Evolutionary conservation across 2,113 vertebrate genomes (phyloP).

Genomic region (Marcusenius ussheri): DNA sequence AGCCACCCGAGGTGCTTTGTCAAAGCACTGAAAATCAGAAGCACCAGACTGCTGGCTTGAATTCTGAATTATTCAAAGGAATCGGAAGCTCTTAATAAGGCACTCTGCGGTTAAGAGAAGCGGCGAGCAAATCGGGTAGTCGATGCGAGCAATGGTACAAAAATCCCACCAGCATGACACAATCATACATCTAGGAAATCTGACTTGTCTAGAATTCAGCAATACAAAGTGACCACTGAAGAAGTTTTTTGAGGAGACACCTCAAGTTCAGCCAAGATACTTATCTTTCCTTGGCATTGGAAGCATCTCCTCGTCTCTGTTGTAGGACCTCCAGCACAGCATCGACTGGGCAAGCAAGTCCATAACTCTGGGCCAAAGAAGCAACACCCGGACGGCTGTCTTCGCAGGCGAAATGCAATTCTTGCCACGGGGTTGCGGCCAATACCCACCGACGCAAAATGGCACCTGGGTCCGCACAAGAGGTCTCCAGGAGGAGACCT

Average conservation of each 20-base stretch:
- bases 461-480: not conserved
- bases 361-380: not conserved
- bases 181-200: not conserved
- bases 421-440: not conserved
- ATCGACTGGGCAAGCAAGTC: not conserved
- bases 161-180: not conserved
- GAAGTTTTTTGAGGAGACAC: not conserved
- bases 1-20: constrained; percentile 59
- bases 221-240: not conserved
- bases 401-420: not conserved
- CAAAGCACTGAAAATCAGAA: constrained; percentile 52
- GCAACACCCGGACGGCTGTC: not conserved
- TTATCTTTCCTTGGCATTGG: not conserved
- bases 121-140: not conserved
- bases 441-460: not conserved
- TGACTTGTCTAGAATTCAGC: not conserved
- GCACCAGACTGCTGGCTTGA: constrained; percentile 37
- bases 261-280: not conserved
- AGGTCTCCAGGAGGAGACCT: not conserved
- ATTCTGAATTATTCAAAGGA: constrained; percentile 43
- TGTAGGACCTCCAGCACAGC: not conserved
- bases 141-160: not conserved
- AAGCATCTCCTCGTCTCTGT: not conserved
- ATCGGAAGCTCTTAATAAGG: constrained; percentile 34
- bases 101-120: not conserved